phyloP scores from a whole-genome alignment of 2,888 invertebrate genomes.

The Stomorhina lunata region DNA sequence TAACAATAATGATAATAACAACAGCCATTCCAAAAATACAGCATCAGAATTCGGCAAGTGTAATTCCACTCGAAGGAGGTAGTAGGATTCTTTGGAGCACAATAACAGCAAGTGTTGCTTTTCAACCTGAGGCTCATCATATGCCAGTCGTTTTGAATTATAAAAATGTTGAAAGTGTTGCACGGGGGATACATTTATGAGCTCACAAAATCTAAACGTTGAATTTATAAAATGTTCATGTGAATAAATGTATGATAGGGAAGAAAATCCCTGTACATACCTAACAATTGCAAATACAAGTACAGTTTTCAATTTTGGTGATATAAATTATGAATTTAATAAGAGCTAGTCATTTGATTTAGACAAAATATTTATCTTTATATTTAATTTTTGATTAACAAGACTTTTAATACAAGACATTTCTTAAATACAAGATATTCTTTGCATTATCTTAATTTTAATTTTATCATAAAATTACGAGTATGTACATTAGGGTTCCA shows the following conservation, averaged over 20 bases:
- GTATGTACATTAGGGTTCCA: no score
- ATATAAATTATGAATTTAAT: no score
- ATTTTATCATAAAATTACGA: no score
- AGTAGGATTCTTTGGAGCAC: constrained; percentile 53
- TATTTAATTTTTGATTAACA: neutral
- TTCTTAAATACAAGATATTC: no score
- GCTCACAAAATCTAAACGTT: constrained; percentile 41
- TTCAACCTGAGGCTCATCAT: constrained; percentile 71
- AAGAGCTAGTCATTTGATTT: no score
- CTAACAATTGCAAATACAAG: no score
- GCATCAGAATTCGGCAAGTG: neutral
- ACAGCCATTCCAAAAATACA: constrained; percentile 64
- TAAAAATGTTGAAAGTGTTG: constrained; percentile 58
- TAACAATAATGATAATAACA: constrained; percentile 71
- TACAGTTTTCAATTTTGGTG: no score
- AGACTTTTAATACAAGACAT: no score
- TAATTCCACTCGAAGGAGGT: no score
- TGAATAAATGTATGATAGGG: neutral
- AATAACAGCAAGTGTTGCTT: constrained; percentile 71
- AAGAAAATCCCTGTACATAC: neutral
- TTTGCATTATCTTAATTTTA: no score
- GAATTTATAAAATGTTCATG: constrained; percentile 15
- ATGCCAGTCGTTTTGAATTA: constrained; percentile 56
- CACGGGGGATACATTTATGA: constrained; percentile 43
- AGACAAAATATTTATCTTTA: no score